phyloP scores from a whole-genome alignment of 2,888 invertebrate genomes.

The Ectemnius lituratus region DNA sequence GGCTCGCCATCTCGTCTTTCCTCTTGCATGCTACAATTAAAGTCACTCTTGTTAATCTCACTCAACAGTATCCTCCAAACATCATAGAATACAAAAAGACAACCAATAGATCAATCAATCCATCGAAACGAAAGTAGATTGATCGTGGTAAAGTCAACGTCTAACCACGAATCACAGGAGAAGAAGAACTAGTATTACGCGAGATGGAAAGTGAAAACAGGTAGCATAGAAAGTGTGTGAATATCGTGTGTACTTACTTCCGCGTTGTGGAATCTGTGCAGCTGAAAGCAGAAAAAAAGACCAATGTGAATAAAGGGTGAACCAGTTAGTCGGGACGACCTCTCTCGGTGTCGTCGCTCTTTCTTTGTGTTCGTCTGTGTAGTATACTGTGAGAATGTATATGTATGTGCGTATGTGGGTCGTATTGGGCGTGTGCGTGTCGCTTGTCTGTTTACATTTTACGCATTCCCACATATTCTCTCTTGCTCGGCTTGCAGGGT shows the following conservation, averaged over 20 bases:
- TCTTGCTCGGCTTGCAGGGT: too few species aligned
- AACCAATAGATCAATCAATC: neutral
- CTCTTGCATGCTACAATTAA: conserved; percentile 91
- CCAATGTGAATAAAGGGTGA: conserved; percentile 63
- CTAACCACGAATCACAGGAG: neutral
- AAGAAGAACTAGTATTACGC: neutral
- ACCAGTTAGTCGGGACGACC: conserved; percentile 45
- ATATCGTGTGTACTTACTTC: conserved; percentile 85
- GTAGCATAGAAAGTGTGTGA: conserved; percentile 1
- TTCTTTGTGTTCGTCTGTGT: conserved; percentile 1
- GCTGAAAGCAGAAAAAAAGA: conserved; percentile 84
- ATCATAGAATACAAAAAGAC: neutral
- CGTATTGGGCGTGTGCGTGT: conserved; percentile 3
- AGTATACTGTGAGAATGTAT: neutral
- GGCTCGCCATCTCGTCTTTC: conserved; percentile 92
- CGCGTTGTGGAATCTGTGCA: conserved; percentile 93
- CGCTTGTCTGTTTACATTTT: neutral
- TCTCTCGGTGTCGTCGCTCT: conserved; percentile 2
- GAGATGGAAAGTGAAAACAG: neutral
- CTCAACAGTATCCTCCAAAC: neutral
- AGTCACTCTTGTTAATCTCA: conserved; percentile 45
- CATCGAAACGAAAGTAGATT: too few species aligned
- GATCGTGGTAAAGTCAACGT: too few species aligned
- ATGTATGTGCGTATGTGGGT: conserved; percentile 19
- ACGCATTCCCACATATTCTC: conserved; percentile 6